phyloP scores from a whole-genome alignment of 2,888 invertebrate genomes.

The Drosophila buzzatii region DNA sequence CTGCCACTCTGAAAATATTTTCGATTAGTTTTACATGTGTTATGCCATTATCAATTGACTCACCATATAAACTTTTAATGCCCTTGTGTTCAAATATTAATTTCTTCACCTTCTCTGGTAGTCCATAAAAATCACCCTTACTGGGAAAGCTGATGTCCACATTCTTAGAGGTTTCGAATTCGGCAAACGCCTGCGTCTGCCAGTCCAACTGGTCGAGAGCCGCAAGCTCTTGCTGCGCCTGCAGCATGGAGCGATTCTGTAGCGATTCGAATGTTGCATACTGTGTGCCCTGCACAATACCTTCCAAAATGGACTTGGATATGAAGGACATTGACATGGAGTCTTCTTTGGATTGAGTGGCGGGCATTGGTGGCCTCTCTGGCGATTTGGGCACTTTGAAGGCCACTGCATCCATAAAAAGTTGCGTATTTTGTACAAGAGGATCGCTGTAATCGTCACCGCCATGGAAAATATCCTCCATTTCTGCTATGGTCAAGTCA shows the following conservation, averaged over 20 bases:
- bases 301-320: constrained; percentile 47
- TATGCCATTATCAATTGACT: constrained; percentile 51
- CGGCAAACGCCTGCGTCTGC: constrained; percentile 80
- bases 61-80: constrained; percentile 93
- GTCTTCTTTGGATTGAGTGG: constrained; percentile 28
- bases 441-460: constrained; percentile 46
- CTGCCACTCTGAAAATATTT: constrained; percentile 92
- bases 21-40: background rate
- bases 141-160: constrained; percentile 65
- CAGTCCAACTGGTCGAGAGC: constrained; percentile 75
- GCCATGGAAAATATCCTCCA: constrained; percentile 64
- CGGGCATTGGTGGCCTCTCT: constrained; percentile 10
- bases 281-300: constrained; percentile 79
- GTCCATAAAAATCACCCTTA: constrained; percentile 90
- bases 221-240: constrained; percentile 50
- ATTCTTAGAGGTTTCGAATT: constrained; percentile 40
- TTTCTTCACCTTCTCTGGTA: constrained; percentile 89
- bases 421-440: constrained; percentile 81
- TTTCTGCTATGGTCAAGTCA: constrained; percentile 52
- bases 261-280: constrained; percentile 79
- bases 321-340: constrained; percentile 48
- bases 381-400: constrained; percentile 70
- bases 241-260: constrained; percentile 57
- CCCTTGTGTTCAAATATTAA: constrained; percentile 91
- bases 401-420: constrained; percentile 82